Base-by-base conservation (phyloP, 2,797 vertebrate species). In the Lophius americanus region DNA sequence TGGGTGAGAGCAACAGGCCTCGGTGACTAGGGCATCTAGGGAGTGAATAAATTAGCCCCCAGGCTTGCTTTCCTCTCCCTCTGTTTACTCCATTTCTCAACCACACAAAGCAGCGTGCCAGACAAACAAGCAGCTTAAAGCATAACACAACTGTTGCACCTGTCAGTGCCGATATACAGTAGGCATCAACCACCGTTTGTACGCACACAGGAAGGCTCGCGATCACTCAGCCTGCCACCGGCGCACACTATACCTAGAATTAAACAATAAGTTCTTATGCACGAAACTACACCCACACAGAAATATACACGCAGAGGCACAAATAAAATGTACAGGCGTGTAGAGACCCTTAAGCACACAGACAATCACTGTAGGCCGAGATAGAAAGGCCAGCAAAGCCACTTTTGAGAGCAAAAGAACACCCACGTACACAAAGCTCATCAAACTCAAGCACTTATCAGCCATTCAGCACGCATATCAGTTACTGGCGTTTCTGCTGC, bases 401-500 rank as follows among this genome's bases (percentile, higher is more conserved):
- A 65, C 60, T 80, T 79, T 66, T 72, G 76, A 55, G 73, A 75
- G 74, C 57, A 55, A 59, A 59, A 76, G 77, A 73, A 71, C 71
- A 64, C 75, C 82, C 79, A 74, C 80, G 56, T 64, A 83, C 76
- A 82, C 80, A 87, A 75, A 84, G 81, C 72, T 78, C 82, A 86
- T 85, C 88, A 86, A 57, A 87, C 85, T 82, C 54, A 53, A 79
- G 83, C 67, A 83, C 90, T 92, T 91, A 94, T 94, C 92, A 92
- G 91, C 90, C 89, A 93, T 94, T 92, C 93, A 87, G 90, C 91
- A 90, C 86, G 78, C 87, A 91, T 91, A 93, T 93, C 89, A 88
- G 88, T 93, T 86, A 90, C 88, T 87, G 87, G 81, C 89, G 88
- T 91, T 92, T 88, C 79, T 88, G 89, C 89, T 86, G 84, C 92